Evolutionary conservation across 2,888 invertebrate species (phyloP).

Genomic region (Hecatera dysodea): DNA sequence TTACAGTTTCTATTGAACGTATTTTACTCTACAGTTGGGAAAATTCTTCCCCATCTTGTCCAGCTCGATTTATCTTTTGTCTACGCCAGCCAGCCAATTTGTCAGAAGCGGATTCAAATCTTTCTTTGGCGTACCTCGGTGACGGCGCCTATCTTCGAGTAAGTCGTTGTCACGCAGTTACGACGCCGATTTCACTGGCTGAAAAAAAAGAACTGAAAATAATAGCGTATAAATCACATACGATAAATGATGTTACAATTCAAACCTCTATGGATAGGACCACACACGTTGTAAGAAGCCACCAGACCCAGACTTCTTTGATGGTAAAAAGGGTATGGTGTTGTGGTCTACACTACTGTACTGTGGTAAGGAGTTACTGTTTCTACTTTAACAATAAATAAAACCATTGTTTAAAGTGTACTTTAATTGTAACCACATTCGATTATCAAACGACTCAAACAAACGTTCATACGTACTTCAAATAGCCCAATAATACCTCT

Average conservation of each 20-base stretch:
- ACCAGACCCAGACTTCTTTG: constrained; percentile 33
- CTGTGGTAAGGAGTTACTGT: constrained; percentile 32
- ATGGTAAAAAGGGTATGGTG: constrained; percentile 13
- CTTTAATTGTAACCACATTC: not conserved
- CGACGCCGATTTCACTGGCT: not conserved
- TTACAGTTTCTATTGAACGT: no score
- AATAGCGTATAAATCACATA: not conserved
- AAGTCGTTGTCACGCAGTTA: no score
- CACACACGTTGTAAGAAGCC: constrained; percentile 38
- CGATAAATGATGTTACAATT: not conserved
- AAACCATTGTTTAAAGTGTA: constrained; percentile 16
- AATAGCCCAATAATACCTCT: not conserved
- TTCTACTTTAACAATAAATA: constrained; percentile 1
- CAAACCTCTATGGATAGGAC: constrained; percentile 8
- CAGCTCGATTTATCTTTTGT: no score
- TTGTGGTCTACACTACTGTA: constrained; percentile 35
- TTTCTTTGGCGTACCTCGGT: no score
- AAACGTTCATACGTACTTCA: not conserved
- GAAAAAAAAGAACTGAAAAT: not conserved
- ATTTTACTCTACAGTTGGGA: no score
- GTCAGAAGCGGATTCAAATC: no score
- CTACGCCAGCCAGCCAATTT: no score
- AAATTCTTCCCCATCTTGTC: no score
- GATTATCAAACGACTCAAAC: not conserved
- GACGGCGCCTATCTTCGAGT: no score